Conservation (phyloP, 2,113 vertebrate genomes). For the Coryphaenoides rupestris region DNA sequence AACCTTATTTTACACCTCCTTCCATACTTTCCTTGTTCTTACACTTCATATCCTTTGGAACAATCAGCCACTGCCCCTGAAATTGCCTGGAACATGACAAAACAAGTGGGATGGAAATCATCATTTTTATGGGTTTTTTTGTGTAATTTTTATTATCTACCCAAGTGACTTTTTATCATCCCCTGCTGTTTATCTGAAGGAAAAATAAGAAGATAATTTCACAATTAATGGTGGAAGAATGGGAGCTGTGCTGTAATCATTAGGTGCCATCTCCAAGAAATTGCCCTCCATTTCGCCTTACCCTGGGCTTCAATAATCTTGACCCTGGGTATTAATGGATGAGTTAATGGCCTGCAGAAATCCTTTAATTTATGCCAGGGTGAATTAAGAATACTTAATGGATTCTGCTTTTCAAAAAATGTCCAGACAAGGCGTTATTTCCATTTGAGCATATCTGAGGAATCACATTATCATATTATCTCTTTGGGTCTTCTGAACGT, state of each 20-base stretch:
- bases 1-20: slow-evolving; percentile 72
- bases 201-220: slow-evolving; percentile 68
- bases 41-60: slow-evolving; percentile 66
- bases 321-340: slow-evolving; percentile 79
- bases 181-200: slow-evolving; percentile 66
- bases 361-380: slow-evolving; percentile 79
- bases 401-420: slow-evolving; percentile 76
- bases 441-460: slow-evolving; percentile 75
- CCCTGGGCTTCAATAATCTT: slow-evolving; percentile 77
- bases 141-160: slow-evolving; percentile 63
- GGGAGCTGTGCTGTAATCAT: slow-evolving; percentile 65
- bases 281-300: slow-evolving; percentile 73
- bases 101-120: slow-evolving; percentile 75
- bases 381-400: slow-evolving; percentile 81
- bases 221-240: slow-evolving; percentile 71
- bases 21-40: slow-evolving; percentile 58
- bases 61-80: slow-evolving; percentile 58
- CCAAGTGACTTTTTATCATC: slow-evolving; percentile 66
- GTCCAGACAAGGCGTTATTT: slow-evolving; percentile 76
- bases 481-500: slow-evolving; percentile 70
- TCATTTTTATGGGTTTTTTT: slow-evolving; percentile 44
- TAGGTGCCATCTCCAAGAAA: slow-evolving; percentile 70
- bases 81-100: slow-evolving; percentile 71
- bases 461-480: slow-evolving; percentile 81
- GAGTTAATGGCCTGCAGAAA: slow-evolving; percentile 79